Base-by-base conservation (phyloP, 2,113 vertebrate species). In the Mus pahari region DNA sequence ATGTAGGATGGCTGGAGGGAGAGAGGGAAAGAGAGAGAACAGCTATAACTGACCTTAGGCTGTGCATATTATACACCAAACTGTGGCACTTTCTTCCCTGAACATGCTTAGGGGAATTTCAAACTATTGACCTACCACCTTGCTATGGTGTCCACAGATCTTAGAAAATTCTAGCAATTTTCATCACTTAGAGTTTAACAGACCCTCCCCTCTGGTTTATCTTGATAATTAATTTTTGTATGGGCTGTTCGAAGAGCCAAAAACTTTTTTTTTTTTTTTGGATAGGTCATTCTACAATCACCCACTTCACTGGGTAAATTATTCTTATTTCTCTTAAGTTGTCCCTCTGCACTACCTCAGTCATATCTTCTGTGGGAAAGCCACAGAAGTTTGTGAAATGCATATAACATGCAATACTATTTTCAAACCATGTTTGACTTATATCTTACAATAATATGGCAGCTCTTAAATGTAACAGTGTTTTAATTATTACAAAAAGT, bases 241-340 rank as follows among this genome's bases (percentile, higher is more conserved):
- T 5, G 62, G 31, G 24, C 5, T 50, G 39, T 48, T 22, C 20
- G 22, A 62, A 71, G 45, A 71, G 53, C 6, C 39, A 50, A 66
- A 1, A 33, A 13, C 50, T 60, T 3, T 33, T 86, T 84, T 33
- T 79, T 10, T 60, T 3, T 33, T 86, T 84, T 33, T 79, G 6
- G 7, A 16, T 3, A 14, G 0, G 1, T 6, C 4, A 19, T 24
- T 17, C 17, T 22, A 10, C 33, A n/a, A 36, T 24, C 28, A 68
- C 26, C 66, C 5, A 55, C 36, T 13, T 87, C 73, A 17, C 28
- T 42, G 19, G 26, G 9, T 64, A 45, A 64, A 9, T 88, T 88
- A 16, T 26, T n/a, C 58, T 39, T 33, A 24, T 62, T 53, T 42
- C 28, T 12, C 26, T 62, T 39, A 70, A 48, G 48, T 48, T 42